A percentile compares a stretch with the other conserved stretches of the same genome.
Evolutionary conservation across 2,888 invertebrate species (phyloP).

Genomic region (Dynastes hyllus): DNA sequence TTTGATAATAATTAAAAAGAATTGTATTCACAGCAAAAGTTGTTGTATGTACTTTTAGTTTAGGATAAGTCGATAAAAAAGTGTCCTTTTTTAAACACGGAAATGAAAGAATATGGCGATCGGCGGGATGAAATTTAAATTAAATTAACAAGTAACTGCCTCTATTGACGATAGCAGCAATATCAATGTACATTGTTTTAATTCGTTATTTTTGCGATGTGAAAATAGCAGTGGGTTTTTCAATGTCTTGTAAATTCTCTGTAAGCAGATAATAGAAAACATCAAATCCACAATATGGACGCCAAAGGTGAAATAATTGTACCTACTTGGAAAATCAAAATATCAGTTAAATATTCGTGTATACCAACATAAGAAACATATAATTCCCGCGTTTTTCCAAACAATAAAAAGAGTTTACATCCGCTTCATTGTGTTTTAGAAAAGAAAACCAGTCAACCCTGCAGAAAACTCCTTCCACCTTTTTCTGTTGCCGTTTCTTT

Average conservation of each 20-base stretch:
- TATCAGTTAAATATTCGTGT: no score
- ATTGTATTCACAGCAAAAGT: not conserved
- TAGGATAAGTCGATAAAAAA: conserved; percentile 1
- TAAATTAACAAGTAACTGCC: conserved; percentile 1
- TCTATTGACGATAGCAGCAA: conserved; percentile 66
- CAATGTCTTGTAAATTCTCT: no score
- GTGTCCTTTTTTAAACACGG: conserved; percentile 10
- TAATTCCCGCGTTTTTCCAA: not conserved
- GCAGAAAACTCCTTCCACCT: not conserved
- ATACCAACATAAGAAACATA: not conserved
- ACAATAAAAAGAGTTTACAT: no score
- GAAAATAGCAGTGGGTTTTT: conserved; percentile 52
- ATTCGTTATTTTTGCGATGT: no score
- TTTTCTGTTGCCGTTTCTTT: not conserved
- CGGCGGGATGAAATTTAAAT: not conserved
- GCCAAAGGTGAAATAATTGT: no score
- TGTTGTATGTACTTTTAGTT: conserved; percentile 19
- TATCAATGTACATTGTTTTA: conserved; percentile 61
- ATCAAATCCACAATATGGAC: no score
- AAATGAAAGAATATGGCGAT: conserved; percentile 5
- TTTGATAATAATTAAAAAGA: not conserved
- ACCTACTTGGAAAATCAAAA: no score
- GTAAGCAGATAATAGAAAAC: no score
- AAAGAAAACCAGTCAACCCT: not conserved
- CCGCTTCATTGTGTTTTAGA: conserved; percentile 10